Conservation (phyloP, 2,888 invertebrate species). For the Digitonthophagus gazella region DNA sequence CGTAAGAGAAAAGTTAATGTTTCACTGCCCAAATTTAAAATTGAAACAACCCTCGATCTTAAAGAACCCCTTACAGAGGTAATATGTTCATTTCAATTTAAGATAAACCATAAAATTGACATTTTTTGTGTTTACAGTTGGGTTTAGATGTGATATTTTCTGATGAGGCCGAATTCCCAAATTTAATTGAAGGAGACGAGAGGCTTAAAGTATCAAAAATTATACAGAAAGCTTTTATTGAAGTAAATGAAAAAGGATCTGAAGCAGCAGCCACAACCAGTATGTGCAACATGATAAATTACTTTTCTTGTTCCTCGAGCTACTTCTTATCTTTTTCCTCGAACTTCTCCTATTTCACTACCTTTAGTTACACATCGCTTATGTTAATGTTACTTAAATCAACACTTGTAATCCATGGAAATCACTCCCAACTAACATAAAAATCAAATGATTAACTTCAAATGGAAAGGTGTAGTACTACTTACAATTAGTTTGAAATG, state of each 20-base stretch:
- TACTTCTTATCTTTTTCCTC: no score
- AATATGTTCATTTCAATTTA: no score
- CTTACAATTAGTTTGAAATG: no score
- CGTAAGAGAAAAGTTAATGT: conserved; percentile 55
- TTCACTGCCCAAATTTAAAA: conserved; percentile 75
- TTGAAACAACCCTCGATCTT: conserved; percentile 71
- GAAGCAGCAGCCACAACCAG: conserved; percentile 24
- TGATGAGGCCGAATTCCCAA: conserved; percentile 62
- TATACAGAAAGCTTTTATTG: conserved; percentile 24
- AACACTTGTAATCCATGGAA: no score
- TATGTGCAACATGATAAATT: no score
- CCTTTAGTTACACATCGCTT: no score
- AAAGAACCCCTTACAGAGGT: conserved; percentile 60
- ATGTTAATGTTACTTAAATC: background rate
- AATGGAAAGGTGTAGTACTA: no score
- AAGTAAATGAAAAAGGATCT: conserved; percentile 26
- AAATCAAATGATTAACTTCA: no score
- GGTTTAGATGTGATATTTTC: conserved; percentile 69
- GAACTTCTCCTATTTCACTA: no score
- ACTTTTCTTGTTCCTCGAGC: background rate
- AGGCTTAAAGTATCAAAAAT: conserved; percentile 46
- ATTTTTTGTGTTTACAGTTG: conserved; percentile 59
- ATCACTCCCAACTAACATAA: no score
- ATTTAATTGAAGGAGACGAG: conserved; percentile 56
- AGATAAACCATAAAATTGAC: no score